phyloP scores from a whole-genome alignment of 2,888 invertebrate species.

The Phyto melanocephala region DNA sequence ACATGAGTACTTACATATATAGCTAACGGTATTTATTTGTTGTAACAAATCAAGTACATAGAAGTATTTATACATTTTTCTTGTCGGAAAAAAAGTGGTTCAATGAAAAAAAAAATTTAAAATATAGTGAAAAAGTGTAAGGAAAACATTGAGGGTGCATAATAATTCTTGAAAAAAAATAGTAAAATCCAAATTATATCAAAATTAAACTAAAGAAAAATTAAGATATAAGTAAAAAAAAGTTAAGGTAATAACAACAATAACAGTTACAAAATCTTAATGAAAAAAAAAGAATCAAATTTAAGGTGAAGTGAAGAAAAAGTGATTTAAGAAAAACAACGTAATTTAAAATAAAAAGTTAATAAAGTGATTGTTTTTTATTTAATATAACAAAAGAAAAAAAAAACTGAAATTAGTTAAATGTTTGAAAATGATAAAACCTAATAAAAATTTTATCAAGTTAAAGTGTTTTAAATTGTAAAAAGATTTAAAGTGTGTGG shows the following conservation, averaged over 20 bases:
- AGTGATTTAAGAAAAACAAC: background rate
- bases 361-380: background rate
- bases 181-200: background rate
- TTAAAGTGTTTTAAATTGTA: background rate
- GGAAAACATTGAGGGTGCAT: background rate
- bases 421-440: background rate
- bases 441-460: background rate
- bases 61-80: background rate
- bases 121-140: background rate
- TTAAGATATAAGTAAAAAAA: background rate
- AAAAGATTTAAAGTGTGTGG: background rate
- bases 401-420: too few species aligned
- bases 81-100: background rate
- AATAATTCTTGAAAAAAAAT: background rate
- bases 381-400: too few species aligned
- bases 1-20: background rate
- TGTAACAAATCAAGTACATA: conserved; percentile 9
- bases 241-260: conserved; percentile 1
- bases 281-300: conserved; percentile 37
- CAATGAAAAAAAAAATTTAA: background rate
- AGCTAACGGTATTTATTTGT: background rate
- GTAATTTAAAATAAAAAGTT: background rate
- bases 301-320: conserved; percentile 29
- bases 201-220: background rate
- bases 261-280: conserved; percentile 3